Evolutionary conservation across 2,113 vertebrate species (phyloP).

Genomic region (Bothrops jararaca): DNA sequence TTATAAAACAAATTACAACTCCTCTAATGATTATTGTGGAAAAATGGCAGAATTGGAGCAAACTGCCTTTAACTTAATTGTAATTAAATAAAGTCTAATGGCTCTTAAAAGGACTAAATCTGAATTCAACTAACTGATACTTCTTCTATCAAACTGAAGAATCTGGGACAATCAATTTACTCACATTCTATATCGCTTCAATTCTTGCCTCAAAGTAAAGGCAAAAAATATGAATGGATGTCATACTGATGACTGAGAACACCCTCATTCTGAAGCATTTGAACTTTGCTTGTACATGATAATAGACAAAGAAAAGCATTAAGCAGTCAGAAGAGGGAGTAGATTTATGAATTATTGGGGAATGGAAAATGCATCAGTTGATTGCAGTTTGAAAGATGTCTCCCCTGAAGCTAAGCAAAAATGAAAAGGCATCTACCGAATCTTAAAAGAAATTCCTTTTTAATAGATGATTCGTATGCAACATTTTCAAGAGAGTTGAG

Average conservation of each 20-base stretch:
- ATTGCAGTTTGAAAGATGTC: constrained; percentile 42
- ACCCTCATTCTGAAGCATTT: neutral
- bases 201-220: neutral
- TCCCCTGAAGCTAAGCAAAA: constrained; percentile 55
- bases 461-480: constrained; percentile 60
- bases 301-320: constrained; percentile 26
- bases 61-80: neutral
- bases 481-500: constrained; percentile 49
- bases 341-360: constrained; percentile 43
- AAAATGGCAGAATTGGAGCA: neutral
- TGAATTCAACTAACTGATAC: neutral
- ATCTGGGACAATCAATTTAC: no score
- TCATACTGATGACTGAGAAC: neutral
- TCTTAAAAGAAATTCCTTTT: constrained; percentile 47
- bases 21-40: neutral
- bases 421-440: constrained; percentile 37
- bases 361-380: constrained; percentile 47
- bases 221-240: neutral
- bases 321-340: neutral
- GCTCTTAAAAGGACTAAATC: neutral
- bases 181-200: neutral
- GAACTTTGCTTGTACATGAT: neutral
- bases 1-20: neutral
- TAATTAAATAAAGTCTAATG: neutral
- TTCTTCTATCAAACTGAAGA: neutral